Conservation (phyloP, 2,888 invertebrate species). For the Rotaria socialis region DNA sequence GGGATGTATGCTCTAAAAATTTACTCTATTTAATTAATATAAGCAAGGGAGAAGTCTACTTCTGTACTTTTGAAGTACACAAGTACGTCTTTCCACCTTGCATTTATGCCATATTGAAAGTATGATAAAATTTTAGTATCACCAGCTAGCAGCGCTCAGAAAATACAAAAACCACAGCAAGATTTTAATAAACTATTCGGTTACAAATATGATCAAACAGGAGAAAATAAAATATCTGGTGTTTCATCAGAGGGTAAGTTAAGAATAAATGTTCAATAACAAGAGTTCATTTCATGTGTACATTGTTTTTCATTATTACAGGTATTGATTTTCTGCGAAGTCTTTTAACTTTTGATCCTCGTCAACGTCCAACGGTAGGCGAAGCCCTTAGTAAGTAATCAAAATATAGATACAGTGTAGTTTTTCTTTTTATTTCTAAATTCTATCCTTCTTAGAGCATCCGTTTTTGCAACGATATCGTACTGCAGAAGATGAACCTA, state of each 20-base stretch:
- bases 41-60: too few species aligned
- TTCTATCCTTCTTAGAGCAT: background rate
- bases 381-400: background rate
- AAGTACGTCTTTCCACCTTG: too few species aligned
- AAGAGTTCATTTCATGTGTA: background rate
- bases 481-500: background rate
- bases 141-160: background rate
- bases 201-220: too few species aligned
- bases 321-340: constrained; percentile 88
- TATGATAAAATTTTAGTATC: too few species aligned
- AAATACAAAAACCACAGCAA: too few species aligned
- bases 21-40: too few species aligned
- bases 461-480: background rate
- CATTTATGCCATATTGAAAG: too few species aligned
- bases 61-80: too few species aligned
- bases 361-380: constrained; percentile 65
- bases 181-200: too few species aligned
- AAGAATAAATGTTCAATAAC: background rate
- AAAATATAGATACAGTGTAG: too few species aligned
- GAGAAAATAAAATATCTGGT: background rate
- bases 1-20: too few species aligned
- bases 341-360: constrained; percentile 93
- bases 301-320: constrained; percentile 50
- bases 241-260: background rate
- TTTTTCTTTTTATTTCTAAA: too few species aligned